Base-by-base conservation (phyloP, 2,888 invertebrate species). In the Athrips mouffetella region DNA sequence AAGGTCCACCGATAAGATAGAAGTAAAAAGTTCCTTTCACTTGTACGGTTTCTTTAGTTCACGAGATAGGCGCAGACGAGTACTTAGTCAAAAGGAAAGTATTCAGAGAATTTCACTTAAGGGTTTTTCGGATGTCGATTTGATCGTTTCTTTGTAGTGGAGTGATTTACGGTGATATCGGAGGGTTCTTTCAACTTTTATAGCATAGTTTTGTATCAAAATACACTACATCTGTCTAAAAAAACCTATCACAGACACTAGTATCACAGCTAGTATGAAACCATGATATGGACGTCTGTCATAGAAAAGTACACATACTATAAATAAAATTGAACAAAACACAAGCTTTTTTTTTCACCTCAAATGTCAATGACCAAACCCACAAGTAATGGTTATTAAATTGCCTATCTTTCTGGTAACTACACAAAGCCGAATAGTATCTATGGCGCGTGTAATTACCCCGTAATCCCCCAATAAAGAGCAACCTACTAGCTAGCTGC, bases 381-480 rank as follows among this genome's bases (percentile, higher is more conserved):
- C n/a, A n/a, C n/a, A n/a, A n/a, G n/a, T n/a, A n/a, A n/a, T n/a
- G n/a, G n/a, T n/a, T n/a, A n/a, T n/a, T n/a, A n/a, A n/a, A n/a
- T n/a, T n/a, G n/a, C n/a, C n/a, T n/a, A n/a, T n/a, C n/a, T n/a
- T n/a, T n/a, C n/a, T n/a, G n/a, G n/a, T n/a, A n/a, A n/a, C n/a
- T n/a, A n/a, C n/a, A n/a, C n/a, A n/a, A n/a, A n/a, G n/a, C 15
- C 2, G 25, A 23, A 15, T 13, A 10, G 4, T 16, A 15, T 27
- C 42, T 16, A 5, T 10, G 18, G 42, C 48, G 39, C 35, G 45
- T 44, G 55, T 55, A 55, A 55, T 55, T 55, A 50, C 55, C 18
- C 27, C 40, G 49, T 53, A 53, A 55, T 55, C 55, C 51, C 15
- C 46, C 52, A 52, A 55, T 53, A 51, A 52, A 51, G 50, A 55